Base-by-base conservation (phyloP, 2,797 vertebrate genomes). In the Muscicapa striata region DNA sequence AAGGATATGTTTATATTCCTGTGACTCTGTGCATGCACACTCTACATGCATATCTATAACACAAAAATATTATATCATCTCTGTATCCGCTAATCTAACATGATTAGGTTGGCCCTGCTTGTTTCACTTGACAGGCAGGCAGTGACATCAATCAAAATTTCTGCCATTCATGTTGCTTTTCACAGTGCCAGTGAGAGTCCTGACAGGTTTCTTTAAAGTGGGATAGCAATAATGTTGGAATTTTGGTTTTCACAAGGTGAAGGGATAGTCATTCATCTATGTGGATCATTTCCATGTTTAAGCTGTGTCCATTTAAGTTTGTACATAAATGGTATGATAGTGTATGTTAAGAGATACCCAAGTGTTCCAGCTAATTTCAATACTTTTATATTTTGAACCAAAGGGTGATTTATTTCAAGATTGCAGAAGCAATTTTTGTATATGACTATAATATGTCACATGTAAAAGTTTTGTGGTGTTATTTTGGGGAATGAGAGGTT, bases 61-160 rank as follows among this genome's bases (percentile, higher is more conserved):
- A 89, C 63, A 82, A 91, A 95, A 94, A 95, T 96, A 92, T 92
- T 85, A 34, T 89, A 89, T 95, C 89, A 88, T 89, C 76, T 73
- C 76, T 84, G n/a, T 76, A 90, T 93, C 63, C 10, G 0, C 92
- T 97, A 97, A 96, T 96, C 94, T 96, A 95, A 94, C 76, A 61
- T 95, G 96, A 97, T 97, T 97, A 96, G 92, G 69, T 96, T 96
- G 95, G 92, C 95, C 94, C 89, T 95, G 91, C 94, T 93, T 93
- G 89, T 93, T 97, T 96, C 82, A 73, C 52, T 97, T 96, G 96
- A 97, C 96, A 96, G 95, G 95, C 95, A 97, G 96, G 94, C 94
- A 96, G 84, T 95, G 95, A 96, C 94, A 97, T 96, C 84, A 94
- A 96, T 97, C 96, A 97, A 96, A 94, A 88, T 94, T 96, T 87